Evolutionary conservation across 2,888 invertebrate species (phyloP).

Genomic region (Polietes domitor): DNA sequence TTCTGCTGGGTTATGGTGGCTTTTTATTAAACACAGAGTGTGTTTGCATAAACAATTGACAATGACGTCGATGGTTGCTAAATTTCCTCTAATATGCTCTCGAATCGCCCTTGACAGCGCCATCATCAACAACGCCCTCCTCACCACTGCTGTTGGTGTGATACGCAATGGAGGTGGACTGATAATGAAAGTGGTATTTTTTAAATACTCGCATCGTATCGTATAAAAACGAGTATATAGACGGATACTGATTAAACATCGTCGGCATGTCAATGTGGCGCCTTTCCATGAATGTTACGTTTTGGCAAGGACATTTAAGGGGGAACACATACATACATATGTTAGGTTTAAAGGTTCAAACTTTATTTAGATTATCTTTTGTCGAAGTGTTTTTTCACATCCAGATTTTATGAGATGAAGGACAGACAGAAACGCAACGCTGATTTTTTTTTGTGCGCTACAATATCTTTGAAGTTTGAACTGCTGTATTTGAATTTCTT

Average conservation of each 20-base stretch:
- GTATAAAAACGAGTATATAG: slow-evolving; percentile 69
- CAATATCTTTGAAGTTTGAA: no score
- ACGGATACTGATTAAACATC: slow-evolving; percentile 77
- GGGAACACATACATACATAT: no score
- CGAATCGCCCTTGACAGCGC: not conserved
- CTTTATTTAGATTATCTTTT: no score
- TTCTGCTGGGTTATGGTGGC: no score
- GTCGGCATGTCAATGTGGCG: slow-evolving; percentile 74
- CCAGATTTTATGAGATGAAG: no score
- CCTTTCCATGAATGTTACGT: slow-evolving; percentile 62
- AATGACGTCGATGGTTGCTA: slow-evolving; percentile 48
- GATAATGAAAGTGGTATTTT: slow-evolving; percentile 76
- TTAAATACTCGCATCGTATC: slow-evolving; percentile 49
- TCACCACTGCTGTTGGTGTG: not conserved
- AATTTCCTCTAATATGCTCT: slow-evolving; percentile 25
- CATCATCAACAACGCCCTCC: not conserved
- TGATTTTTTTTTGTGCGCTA: no score
- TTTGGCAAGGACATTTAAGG: not conserved
- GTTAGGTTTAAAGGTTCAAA: no score
- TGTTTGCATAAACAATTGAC: slow-evolving; percentile 43
- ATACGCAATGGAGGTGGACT: slow-evolving; percentile 15
- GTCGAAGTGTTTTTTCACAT: no score
- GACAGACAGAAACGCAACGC: no score
- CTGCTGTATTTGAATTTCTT: no score
- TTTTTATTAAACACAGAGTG: slow-evolving; percentile 32